phyloP scores from a whole-genome alignment of 2,888 invertebrate genomes.

The Labia minor region DNA sequence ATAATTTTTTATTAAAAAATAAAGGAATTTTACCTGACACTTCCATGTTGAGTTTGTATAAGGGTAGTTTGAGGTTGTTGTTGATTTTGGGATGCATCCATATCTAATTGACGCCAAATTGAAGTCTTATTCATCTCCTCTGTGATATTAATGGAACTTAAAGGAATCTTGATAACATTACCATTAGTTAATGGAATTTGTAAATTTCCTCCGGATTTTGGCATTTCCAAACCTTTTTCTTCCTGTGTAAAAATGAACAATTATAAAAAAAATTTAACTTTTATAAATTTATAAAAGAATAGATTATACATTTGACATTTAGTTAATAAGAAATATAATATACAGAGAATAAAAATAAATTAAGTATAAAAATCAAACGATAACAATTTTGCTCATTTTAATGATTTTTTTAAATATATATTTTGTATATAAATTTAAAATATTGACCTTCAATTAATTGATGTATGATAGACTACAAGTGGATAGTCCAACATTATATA shows the following conservation, averaged over 20 bases:
- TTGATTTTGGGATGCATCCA: not conserved
- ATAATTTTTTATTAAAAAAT: too few relatives aligned
- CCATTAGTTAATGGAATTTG: slow-evolving; percentile 82
- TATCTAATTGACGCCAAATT: slow-evolving; percentile 52
- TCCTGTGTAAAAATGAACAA: slow-evolving; percentile 25
- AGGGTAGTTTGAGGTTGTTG: not conserved
- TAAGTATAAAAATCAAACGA: too few relatives aligned
- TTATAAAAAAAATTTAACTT: not conserved
- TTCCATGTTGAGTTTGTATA: not conserved
- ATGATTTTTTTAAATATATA: too few relatives aligned
- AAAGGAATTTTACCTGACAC: not conserved
- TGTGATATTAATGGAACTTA: slow-evolving; percentile 76
- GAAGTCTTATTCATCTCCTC: slow-evolving; percentile 89
- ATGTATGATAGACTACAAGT: too few relatives aligned
- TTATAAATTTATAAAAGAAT: not conserved
- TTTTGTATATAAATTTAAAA: too few relatives aligned
- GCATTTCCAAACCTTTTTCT: slow-evolving; percentile 33
- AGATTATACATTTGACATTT: too few relatives aligned
- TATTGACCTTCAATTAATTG: too few relatives aligned
- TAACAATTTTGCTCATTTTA: too few relatives aligned
- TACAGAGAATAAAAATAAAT: too few relatives aligned
- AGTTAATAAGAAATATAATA: too few relatives aligned
- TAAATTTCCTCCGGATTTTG: slow-evolving; percentile 48
- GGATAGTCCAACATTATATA: too few relatives aligned
- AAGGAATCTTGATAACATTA: slow-evolving; percentile 79